phyloP scores from a whole-genome alignment of 2,888 invertebrate species.

The Drosophila differens region DNA sequence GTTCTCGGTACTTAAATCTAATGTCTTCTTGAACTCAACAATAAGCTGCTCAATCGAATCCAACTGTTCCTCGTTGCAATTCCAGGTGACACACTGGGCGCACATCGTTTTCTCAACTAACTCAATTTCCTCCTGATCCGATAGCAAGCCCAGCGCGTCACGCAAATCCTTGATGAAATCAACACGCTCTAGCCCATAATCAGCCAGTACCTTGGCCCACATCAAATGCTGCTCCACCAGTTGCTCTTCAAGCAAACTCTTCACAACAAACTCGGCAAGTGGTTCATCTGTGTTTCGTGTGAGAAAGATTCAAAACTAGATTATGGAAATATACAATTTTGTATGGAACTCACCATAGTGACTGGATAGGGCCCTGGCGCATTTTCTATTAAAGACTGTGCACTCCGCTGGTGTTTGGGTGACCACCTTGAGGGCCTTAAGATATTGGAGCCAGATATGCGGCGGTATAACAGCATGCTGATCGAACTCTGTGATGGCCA shows the following conservation, averaged over 20 bases:
- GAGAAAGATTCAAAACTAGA: neutral
- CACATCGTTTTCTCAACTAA: slow-evolving; percentile 26
- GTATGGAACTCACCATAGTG: slow-evolving; percentile 47
- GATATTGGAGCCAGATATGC: slow-evolving; percentile 55
- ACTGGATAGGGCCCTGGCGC: slow-evolving; percentile 36
- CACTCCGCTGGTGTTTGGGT: slow-evolving; percentile 53
- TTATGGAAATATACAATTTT: neutral
- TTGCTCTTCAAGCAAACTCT: slow-evolving; percentile 20
- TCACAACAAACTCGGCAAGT: slow-evolving; percentile 47
- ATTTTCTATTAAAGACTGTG: slow-evolving; percentile 26
- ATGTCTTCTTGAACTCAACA: slow-evolving; percentile 26
- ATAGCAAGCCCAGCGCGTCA: neutral
- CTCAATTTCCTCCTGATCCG: neutral
- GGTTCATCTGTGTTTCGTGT: slow-evolving; percentile 28
- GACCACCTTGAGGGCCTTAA: slow-evolving; percentile 32
- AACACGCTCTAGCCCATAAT: slow-evolving; percentile 53
- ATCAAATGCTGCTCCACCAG: slow-evolving; percentile 19
- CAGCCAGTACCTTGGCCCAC: slow-evolving; percentile 53
- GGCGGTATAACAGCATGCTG: slow-evolving; percentile 40
- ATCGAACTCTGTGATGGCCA: slow-evolving; percentile 27
- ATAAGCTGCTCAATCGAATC: slow-evolving; percentile 11
- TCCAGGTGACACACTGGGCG: slow-evolving; percentile 40
- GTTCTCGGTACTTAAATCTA: slow-evolving; percentile 13
- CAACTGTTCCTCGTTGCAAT: slow-evolving; percentile 12
- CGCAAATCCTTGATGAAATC: slow-evolving; percentile 34